Conservation (phyloP, 64 coral and sea anemone species). For the Trachythela sp. region DNA sequence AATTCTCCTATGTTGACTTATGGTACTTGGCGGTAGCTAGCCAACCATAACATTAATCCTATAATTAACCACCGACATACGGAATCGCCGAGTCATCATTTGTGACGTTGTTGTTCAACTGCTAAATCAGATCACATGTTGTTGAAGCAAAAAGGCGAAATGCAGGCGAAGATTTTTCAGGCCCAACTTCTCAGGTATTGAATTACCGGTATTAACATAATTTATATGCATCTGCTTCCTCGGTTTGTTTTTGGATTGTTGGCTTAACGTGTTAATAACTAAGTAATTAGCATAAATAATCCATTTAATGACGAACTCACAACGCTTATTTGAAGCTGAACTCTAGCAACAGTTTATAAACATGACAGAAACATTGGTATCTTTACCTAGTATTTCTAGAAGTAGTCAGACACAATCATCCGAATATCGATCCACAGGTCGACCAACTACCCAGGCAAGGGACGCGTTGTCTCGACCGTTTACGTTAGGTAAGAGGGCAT, state of each 20-base stretch:
- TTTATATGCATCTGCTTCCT: too few species aligned
- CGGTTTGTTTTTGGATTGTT: too few species aligned
- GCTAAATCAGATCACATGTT: too few species aligned
- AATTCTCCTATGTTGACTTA: too few species aligned
- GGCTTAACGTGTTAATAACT: too few species aligned
- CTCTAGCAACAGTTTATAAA: neutral
- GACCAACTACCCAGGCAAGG: neutral
- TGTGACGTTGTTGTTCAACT: too few species aligned
- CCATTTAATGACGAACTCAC: neutral
- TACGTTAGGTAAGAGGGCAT: neutral
- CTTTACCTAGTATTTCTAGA: neutral
- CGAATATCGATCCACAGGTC: neutral
- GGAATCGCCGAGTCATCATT: too few species aligned
- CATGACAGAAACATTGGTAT: neutral
- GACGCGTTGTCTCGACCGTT: neutral
- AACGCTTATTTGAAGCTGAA: neutral
- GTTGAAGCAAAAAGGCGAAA: too few species aligned
- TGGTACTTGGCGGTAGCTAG: too few species aligned
- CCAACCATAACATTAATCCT: too few species aligned
- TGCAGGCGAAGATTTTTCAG: too few species aligned
- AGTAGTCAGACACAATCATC: neutral
- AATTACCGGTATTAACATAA: neutral
- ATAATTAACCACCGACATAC: too few species aligned
- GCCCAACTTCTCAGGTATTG: neutral
- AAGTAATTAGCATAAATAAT: neutral